Evolutionary conservation across 2,113 vertebrate genomes (phyloP).

Genomic region (cat (Felis catus)): DNA sequence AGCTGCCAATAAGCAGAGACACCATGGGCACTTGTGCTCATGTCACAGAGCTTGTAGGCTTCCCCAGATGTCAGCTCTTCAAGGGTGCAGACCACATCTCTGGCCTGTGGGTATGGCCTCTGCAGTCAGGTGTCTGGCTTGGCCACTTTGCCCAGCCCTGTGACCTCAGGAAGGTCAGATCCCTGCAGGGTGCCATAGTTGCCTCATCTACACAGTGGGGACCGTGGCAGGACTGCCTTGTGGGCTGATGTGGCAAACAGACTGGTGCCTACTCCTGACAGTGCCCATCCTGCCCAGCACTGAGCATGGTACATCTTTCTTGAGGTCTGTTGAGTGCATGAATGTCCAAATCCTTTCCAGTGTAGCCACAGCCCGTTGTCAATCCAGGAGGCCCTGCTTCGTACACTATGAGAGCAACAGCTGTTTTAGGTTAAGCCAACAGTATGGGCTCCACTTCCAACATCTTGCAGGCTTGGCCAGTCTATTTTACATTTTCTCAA

Average conservation of each 20-base stretch:
- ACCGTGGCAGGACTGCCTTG: not conserved
- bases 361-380: not conserved
- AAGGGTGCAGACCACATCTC: fast-evolving
- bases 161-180: not conserved
- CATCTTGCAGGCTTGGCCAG: not conserved
- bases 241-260: not conserved
- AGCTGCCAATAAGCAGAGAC: not conserved
- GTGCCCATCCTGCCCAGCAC: not conserved
- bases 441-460: too few species aligned
- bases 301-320: too few species aligned
- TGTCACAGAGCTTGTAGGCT: not conserved
- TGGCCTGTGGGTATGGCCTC: not conserved
- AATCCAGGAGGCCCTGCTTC: not conserved
- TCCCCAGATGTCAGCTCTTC: not conserved
- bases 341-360: not conserved
- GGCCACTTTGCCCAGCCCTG: not conserved
- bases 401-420: too few species aligned
- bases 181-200: too few species aligned
- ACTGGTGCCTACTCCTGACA: not conserved
- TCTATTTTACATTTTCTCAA: not conserved
- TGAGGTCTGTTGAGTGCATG: not conserved
- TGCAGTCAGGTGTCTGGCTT: not conserved
- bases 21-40: not conserved
- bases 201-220: not conserved
- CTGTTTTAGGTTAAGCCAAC: not conserved